Conservation (phyloP, 2,888 invertebrate genomes). For the Epistrophe grossulariae region DNA sequence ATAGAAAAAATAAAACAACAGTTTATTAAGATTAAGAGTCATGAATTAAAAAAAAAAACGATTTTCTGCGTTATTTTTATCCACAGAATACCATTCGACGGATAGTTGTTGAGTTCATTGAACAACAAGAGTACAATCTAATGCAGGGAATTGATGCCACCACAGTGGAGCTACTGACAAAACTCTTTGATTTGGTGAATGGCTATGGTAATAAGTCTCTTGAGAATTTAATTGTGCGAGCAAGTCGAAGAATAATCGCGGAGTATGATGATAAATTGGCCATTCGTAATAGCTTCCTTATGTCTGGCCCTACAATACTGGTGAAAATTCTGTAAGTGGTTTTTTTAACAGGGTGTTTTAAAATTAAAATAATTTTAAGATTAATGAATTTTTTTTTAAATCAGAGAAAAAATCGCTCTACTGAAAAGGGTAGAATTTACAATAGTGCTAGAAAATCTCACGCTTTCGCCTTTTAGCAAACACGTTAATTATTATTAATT, state of each 20-base stretch:
- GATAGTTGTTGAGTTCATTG: constrained; percentile 66
- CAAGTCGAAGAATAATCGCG: constrained; percentile 64
- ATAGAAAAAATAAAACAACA: constrained; percentile 1
- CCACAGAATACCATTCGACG: constrained; percentile 56
- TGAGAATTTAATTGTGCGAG: constrained; percentile 70
- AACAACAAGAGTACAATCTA: constrained; percentile 47
- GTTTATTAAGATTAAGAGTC: constrained; percentile 11
- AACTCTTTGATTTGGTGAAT: constrained; percentile 68
- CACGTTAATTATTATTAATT: too few species aligned
- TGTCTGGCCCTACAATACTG: constrained; percentile 34
- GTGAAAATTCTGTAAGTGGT: constrained; percentile 59
- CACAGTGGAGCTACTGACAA: constrained; percentile 68
- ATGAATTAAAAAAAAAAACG: constrained; percentile 24
- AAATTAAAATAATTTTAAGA: background rate
- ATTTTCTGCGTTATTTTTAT: constrained; percentile 26
- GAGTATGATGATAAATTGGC: constrained; percentile 61
- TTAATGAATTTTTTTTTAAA: too few species aligned
- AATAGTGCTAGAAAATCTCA: too few species aligned
- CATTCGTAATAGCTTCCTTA: constrained; percentile 59
- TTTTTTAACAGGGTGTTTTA: constrained; percentile 12
- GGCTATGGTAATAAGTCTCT: constrained; percentile 69
- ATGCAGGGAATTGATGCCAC: constrained; percentile 62
- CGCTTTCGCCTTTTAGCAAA: too few species aligned
- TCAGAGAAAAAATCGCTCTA: too few species aligned
- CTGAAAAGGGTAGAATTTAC: too few species aligned